Evolutionary conservation across 2,113 vertebrate species (phyloP).

Genomic region (Neopipo cinnamomea): DNA sequence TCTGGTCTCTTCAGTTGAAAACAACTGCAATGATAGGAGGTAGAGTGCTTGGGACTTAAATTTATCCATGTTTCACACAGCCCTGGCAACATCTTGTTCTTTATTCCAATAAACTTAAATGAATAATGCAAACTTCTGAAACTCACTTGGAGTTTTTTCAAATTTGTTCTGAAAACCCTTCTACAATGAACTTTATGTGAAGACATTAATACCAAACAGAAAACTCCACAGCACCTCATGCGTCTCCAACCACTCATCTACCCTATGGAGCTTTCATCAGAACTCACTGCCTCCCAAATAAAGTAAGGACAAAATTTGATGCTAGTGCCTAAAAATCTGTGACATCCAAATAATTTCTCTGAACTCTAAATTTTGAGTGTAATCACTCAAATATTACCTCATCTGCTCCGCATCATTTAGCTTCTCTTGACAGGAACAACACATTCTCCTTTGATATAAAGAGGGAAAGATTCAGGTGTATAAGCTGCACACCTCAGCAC

Average conservation of each 20-base stretch:
- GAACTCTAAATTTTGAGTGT: background rate
- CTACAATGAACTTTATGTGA: background rate
- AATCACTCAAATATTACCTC: background rate
- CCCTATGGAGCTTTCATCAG: background rate
- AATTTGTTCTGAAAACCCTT: background rate
- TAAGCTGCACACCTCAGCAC: background rate
- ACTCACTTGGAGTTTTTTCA: background rate
- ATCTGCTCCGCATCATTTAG: background rate
- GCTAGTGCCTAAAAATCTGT: background rate
- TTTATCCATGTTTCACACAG: background rate
- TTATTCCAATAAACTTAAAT: background rate
- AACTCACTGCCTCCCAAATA: background rate
- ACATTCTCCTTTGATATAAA: background rate
- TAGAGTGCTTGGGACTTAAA: background rate
- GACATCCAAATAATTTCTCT: background rate
- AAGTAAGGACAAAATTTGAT: background rate
- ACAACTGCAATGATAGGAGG: background rate
- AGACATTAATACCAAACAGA: background rate
- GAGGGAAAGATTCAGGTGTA: background rate
- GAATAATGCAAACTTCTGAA: conserved; percentile 12
- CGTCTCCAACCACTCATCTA: background rate
- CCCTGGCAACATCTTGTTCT: background rate
- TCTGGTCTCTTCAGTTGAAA: background rate
- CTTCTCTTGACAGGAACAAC: background rate
- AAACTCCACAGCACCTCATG: background rate